These are phyloP conservation scores for Brachirus orientalis DNA, from an alignment of 2,113 vertebrate genomes.

Conservation along the genomic window DNA sequence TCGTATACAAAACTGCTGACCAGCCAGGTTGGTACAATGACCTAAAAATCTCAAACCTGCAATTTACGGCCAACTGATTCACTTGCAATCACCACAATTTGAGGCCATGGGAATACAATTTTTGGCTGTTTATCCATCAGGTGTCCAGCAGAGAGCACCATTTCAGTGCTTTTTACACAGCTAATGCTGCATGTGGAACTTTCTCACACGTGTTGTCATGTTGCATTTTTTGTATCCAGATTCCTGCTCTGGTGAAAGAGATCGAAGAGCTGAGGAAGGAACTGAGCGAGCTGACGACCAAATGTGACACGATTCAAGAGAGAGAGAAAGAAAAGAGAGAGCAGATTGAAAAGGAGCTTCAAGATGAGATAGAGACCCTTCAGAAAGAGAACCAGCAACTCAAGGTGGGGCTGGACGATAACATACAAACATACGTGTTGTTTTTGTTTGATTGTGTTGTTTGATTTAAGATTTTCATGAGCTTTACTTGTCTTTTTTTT, in stretches of 20 bases:
- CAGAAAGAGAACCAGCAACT: conserved; percentile 89
- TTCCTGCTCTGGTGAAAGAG: conserved; percentile 85
- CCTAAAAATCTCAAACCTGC: too few species aligned
- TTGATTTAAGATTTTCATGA: not conserved
- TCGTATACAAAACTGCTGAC: too few species aligned
- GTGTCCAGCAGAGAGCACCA: too few species aligned
- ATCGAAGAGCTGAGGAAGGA: conserved; percentile 85
- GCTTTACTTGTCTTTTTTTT: not conserved
- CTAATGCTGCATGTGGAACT: not conserved
- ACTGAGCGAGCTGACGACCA: conserved; percentile 86
- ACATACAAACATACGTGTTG: not conserved
- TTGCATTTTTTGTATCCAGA: conserved; percentile 69
- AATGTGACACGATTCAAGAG: conserved; percentile 85
- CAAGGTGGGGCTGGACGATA: conserved; percentile 80
- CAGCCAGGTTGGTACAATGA: too few species aligned
- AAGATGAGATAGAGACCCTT: conserved; percentile 88
- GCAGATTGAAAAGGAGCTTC: conserved; percentile 88
- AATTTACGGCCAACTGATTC: too few species aligned
- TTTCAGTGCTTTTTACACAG: too few species aligned
- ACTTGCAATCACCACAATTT: too few species aligned
- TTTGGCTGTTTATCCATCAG: too few species aligned
- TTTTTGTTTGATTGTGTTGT: not conserved
- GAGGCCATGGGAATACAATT: too few species aligned
- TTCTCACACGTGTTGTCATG: not conserved
- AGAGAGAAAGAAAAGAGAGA: conserved; percentile 83